These are phyloP conservation scores for Galagoides demidoff DNA, from an alignment of 2,797 vertebrate species.

Conservation along the genomic window DNA sequence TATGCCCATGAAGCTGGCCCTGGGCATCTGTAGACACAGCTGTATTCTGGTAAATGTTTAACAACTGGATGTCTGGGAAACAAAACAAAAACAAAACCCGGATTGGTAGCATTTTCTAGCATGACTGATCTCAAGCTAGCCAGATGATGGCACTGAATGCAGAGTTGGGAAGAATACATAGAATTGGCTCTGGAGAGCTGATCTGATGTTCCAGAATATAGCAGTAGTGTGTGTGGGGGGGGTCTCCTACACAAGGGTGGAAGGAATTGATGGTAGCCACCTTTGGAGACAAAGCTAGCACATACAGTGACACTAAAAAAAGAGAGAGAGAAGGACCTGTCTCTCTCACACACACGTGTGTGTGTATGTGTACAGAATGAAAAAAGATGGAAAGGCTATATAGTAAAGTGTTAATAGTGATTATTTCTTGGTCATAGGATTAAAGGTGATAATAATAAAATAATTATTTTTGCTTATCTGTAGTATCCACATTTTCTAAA, in stretches of 20 bases:
- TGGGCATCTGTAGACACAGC: neutral
- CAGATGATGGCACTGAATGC: neutral
- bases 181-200: neutral
- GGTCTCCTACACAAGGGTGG: neutral
- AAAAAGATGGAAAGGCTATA: conserved; percentile 23
- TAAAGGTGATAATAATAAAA: conserved; percentile 78
- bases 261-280: neutral
- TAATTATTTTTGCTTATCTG: conserved; percentile 81
- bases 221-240: neutral
- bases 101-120: neutral
- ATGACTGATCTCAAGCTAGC: conserved; percentile 2
- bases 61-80: neutral
- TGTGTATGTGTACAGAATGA: neutral
- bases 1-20: neutral
- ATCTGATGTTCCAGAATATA: neutral
- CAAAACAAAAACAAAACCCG: neutral
- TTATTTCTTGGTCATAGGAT: conserved; percentile 75
- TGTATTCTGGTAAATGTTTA: neutral
- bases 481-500: conserved; percentile 76
- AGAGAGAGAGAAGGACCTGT: neutral
- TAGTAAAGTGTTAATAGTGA: conserved; percentile 66
- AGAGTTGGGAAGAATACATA: neutral
- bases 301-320: neutral
- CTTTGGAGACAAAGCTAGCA: conserved; percentile 13
- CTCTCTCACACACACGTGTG: neutral